phyloP scores from a whole-genome alignment of 2,888 invertebrate species.

The Platypus cylindrus region DNA sequence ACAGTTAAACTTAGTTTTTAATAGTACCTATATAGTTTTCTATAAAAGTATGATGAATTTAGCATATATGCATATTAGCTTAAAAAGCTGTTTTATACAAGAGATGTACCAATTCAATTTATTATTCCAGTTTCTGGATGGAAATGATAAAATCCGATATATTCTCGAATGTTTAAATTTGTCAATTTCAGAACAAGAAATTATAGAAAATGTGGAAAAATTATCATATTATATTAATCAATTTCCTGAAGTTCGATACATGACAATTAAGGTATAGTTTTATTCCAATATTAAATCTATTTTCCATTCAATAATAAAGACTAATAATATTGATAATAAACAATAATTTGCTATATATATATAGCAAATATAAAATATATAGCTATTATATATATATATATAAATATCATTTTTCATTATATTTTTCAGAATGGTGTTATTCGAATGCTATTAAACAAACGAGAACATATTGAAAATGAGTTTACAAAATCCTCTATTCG shows the following conservation, averaged over 20 bases:
- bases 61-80: too few species aligned
- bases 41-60: neutral
- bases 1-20: too few species aligned
- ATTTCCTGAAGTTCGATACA: conserved; percentile 59
- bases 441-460: conserved; percentile 45
- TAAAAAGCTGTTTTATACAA: too few species aligned
- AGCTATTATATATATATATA: neutral
- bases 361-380: neutral
- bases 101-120: too few species aligned
- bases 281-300: too few species aligned
- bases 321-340: too few species aligned
- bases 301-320: too few species aligned
- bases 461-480: conserved; percentile 33
- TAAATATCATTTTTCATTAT: conserved; percentile 13
- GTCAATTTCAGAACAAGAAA: conserved; percentile 9
- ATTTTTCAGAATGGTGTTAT: conserved; percentile 55
- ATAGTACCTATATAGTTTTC: too few species aligned
- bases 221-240: conserved; percentile 55
- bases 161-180: too few species aligned
- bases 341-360: neutral
- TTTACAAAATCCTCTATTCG: conserved; percentile 24
- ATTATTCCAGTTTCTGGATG: too few species aligned
- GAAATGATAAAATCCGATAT: too few species aligned
- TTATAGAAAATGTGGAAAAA: conserved; percentile 5
- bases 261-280: conserved; percentile 52